phyloP scores from a whole-genome alignment of 2,113 vertebrate species.

The Corythornis madagascariensis region DNA sequence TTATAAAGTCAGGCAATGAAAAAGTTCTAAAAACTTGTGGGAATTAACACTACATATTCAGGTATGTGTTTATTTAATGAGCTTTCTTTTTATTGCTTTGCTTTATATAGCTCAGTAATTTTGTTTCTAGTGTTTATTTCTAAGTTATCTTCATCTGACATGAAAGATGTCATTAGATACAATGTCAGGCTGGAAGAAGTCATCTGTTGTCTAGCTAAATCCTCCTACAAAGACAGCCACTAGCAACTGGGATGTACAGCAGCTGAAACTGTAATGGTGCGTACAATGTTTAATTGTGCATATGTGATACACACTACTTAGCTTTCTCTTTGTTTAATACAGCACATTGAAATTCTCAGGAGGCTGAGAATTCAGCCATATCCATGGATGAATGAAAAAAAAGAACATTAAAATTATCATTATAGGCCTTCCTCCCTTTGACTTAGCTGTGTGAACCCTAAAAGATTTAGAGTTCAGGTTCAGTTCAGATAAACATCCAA shows the following conservation, averaged over 20 bases:
- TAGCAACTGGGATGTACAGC: not conserved
- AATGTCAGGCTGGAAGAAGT: not conserved
- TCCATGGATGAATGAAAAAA: constrained; percentile 29
- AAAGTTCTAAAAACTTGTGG: not conserved
- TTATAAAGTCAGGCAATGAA: not conserved
- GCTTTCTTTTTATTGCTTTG: not conserved
- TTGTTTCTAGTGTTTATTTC: not conserved
- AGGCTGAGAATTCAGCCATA: constrained; percentile 4
- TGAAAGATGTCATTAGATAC: not conserved
- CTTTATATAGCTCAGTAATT: not conserved
- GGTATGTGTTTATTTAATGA: not conserved
- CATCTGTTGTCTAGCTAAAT: constrained; percentile 20
- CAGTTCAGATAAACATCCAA: constrained; percentile 71
- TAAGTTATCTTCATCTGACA: not conserved
- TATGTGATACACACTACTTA: constrained; percentile 2
- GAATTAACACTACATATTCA: not conserved
- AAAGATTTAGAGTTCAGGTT: constrained; percentile 68
- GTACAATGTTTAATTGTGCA: constrained; percentile 4
- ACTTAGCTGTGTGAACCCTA: constrained; percentile 39
- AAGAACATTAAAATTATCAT: constrained; percentile 62
- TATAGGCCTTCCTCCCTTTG: constrained; percentile 57
- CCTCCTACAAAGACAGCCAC: not conserved
- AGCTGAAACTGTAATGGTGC: constrained; percentile 25
- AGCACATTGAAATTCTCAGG: constrained; percentile 32
- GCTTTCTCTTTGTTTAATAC: constrained; percentile 23